Base-by-base conservation (phyloP, 2,113 vertebrate species). In the Cettia cetti region DNA sequence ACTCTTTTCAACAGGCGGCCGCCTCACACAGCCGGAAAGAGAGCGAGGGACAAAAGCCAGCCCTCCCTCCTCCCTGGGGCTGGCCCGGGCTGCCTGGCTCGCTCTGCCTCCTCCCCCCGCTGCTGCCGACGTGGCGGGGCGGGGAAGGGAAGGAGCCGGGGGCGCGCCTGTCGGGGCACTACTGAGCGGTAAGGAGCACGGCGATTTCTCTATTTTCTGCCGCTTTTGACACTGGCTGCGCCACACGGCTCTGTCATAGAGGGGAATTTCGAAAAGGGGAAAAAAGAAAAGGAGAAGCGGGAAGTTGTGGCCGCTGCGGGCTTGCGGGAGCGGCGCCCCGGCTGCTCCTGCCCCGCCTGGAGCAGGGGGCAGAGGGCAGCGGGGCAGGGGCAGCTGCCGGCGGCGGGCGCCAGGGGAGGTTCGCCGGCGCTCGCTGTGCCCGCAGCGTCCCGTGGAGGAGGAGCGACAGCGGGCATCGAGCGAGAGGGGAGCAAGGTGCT, bases 81-180 rank as follows among this genome's bases (percentile, higher is more conserved):
- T 14, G 33, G 30, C 40, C 70, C 21, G 53, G 3, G n/a, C 87
- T n/a, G 77, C 78, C 95, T 35, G 75, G 90, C 54, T 81, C 9
- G 44, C 83, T 80, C 92, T 64, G 89, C 95, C 91, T 95, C 96
- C 96, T 69, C 96, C 93, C 87, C 68, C 90, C 35, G 42, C 86
- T 69, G 82, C 82, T 98, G 98, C 95, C 91, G 98, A 98, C 97
- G 97, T 98, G 98, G 98, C 97, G 97, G 96, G 97, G 93, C 92
- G 91, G 97, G 71, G 92, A 59, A 61, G 49, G 47, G 49, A 47
- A 50, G n/a, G 19, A 50, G 45, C 23, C 1, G 71, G 76, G 64
- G 83, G 83, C 19, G 86, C 81, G 92, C 9, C 49, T 52, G 83
- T 31, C 5, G 23, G 42, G 52, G 72, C 37, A 70, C 92, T 88